Conservation (phyloP, 2,888 invertebrate species). For the Timema podura region DNA sequence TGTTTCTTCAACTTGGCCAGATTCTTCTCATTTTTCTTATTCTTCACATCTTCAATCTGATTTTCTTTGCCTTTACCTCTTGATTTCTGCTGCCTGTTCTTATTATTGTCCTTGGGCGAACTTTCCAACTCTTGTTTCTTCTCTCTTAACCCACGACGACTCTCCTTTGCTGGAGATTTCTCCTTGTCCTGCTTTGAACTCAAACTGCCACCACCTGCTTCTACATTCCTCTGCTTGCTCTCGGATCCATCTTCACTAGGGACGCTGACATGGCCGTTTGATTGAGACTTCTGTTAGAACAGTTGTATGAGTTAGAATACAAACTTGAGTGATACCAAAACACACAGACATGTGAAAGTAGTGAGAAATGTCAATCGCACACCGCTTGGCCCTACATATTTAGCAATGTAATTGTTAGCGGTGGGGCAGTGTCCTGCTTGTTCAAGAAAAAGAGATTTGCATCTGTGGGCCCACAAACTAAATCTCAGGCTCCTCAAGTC, state of each 20-base stretch:
- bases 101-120: constrained; percentile 28
- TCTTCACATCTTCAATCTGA: constrained; percentile 46
- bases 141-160: constrained; percentile 31
- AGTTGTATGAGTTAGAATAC: neutral
- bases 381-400: too few species aligned
- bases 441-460: too few species aligned
- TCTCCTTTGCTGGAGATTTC: constrained; percentile 32
- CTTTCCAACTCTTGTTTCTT: constrained; percentile 45
- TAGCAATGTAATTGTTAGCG: too few species aligned
- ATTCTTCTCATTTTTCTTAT: constrained; percentile 56
- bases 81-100: constrained; percentile 46
- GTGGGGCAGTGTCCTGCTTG: too few species aligned
- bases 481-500: too few species aligned
- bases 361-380: too few species aligned
- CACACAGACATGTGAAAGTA: too few species aligned
- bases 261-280: constrained; percentile 39
- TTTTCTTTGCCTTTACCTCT: constrained; percentile 45
- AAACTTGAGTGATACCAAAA: too few species aligned
- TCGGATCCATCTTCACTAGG: constrained; percentile 31
- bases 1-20: constrained; percentile 43
- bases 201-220: neutral
- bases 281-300: constrained; percentile 35
- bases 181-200: constrained; percentile 23
- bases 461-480: too few species aligned
- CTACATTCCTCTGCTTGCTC: constrained; percentile 8